phyloP scores from a whole-genome alignment of 2,888 invertebrate species.

The Prostheceraeus crozeri region DNA sequence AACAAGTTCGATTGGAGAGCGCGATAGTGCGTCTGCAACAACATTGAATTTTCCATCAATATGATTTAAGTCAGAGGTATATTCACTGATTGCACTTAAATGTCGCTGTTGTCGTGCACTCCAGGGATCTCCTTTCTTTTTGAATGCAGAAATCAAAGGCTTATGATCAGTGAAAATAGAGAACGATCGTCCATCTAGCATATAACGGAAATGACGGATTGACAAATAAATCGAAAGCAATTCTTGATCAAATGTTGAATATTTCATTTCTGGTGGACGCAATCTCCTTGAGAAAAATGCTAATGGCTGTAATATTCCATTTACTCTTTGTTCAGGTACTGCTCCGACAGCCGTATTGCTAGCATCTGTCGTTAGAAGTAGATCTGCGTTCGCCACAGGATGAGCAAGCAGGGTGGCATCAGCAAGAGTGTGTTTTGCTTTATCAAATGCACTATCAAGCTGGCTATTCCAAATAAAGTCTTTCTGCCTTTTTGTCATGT shows the following conservation, averaged over 20 bases:
- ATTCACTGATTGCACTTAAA: slow-evolving; percentile 40
- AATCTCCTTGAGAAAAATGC: slow-evolving; percentile 6
- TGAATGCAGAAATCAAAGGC: slow-evolving; percentile 48
- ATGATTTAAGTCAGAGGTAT: background rate
- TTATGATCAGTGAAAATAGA: slow-evolving; percentile 24
- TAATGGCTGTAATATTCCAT: too few relatives aligned
- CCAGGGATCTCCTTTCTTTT: slow-evolving; percentile 45
- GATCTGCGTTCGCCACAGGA: too few relatives aligned
- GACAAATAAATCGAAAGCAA: background rate
- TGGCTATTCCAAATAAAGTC: too few relatives aligned
- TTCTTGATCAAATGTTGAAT: slow-evolving; percentile 24
- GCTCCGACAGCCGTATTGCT: too few relatives aligned
- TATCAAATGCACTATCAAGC: too few relatives aligned
- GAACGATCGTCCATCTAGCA: background rate
- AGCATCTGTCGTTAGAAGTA: too few relatives aligned
- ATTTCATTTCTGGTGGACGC: background rate
- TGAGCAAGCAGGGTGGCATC: too few relatives aligned
- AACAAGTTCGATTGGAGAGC: too few relatives aligned
- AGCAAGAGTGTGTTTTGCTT: too few relatives aligned
- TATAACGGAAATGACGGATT: too few relatives aligned
- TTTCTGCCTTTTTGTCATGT: too few relatives aligned
- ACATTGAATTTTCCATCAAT: slow-evolving; percentile 27
- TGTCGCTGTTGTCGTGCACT: slow-evolving; percentile 51
- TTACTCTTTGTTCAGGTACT: too few relatives aligned
- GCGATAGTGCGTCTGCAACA: slow-evolving; percentile 28